Conservation (phyloP, 92 coral and sea anemone species). For the Umimayanthus kanabou region DNA sequence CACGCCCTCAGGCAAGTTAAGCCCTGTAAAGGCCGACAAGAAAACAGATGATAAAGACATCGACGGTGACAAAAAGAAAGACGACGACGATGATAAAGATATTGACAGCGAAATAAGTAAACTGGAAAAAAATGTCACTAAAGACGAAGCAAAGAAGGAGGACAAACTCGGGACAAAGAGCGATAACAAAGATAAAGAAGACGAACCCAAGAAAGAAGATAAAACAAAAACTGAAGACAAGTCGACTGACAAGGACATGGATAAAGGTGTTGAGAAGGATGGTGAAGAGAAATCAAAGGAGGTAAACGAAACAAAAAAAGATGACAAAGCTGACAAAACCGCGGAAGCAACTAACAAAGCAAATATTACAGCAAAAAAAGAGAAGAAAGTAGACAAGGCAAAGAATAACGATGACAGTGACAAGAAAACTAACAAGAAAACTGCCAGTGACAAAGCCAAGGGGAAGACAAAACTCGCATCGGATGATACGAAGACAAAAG, state of each 20-base stretch:
- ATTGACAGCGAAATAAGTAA: neutral
- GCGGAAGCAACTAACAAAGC: neutral
- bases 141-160: slow-evolving; percentile 1
- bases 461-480: neutral
- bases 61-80: neutral
- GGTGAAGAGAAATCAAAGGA: neutral
- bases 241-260: neutral
- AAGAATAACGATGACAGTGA: neutral
- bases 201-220: neutral
- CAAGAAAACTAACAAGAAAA: neutral
- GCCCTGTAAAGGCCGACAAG: slow-evolving; percentile 6
- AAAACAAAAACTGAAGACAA: neutral
- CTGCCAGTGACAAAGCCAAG: neutral
- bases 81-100: neutral
- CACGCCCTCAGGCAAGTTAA: too few relatives aligned
- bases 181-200: neutral
- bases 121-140: neutral
- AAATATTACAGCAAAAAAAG: neutral
- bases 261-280: neutral
- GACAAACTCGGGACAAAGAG: neutral
- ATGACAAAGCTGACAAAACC: neutral
- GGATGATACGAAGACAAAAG: slow-evolving; percentile 9
- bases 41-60: slow-evolving; percentile 16
- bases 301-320: neutral
- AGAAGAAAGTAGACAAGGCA: neutral